Evolutionary conservation across 2,888 invertebrate genomes (phyloP), one percentile per base, ranked within the genome.

Genomic region (Sturmia bella): DNA sequence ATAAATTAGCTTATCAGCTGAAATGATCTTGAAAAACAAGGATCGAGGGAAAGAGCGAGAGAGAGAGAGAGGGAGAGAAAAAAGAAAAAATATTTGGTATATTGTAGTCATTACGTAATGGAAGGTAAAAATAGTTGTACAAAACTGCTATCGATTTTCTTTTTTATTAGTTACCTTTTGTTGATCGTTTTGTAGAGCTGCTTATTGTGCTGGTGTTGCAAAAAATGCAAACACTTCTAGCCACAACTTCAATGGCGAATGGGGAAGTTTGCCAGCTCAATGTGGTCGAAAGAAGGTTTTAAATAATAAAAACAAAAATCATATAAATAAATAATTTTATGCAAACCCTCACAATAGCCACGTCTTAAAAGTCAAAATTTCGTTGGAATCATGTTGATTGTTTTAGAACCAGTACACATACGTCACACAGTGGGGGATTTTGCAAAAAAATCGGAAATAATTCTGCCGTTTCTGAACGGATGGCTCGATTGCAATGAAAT

Each of bases 1-100:
- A 69, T 73, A 81, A 81, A 81, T 77, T 81, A 77, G 78, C 77
- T 78, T 82, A 78, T 82, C 81, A 77, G 52, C 50, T 9, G n/a
- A 50, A 32, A 19, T 63, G 63, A 59, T 66, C 77, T 80, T 27
- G 12, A 52, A 39, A 39, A 24, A 59, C 52, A 17, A 54, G n/a
- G 19, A n/a, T 12, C 17, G n/a, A n/a, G n/a, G n/a, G n/a, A 37
- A 7, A 45, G 12, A n/a, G 12, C 7, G 54, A n/a, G 12, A 45
- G 27, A 27, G 52, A 37, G 64, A 32, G 11, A 39, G 12, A 0
- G 6, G 12, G 39, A 39, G 39, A 12, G 43, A 12, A 27, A 21
- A 12, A 15, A 27, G 7, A 1, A 52, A 9, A 48, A 27, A 13
- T 9, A 39, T 11, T 32, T 32, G 41, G 11, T 3, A 54, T 43